These are phyloP conservation scores for Drosophila sulfurigaster DNA, from an alignment of 1,140 invertebrate species.

Conservation along the genomic window DNA sequence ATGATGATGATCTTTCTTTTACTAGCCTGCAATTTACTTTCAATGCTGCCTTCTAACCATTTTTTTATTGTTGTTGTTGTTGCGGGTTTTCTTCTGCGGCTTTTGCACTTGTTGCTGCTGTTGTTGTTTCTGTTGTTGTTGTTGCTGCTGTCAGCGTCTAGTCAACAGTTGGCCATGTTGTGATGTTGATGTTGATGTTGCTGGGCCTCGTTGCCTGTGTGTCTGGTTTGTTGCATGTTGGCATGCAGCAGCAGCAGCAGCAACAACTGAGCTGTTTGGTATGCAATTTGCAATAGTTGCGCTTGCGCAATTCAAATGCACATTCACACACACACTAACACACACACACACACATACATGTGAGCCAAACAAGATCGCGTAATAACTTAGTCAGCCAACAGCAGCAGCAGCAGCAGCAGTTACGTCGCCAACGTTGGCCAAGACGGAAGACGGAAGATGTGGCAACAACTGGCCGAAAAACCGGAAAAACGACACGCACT, in stretches of 20 bases:
- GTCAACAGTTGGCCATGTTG: conserved; percentile 68
- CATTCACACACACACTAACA: conserved; percentile 43
- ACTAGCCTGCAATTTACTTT: conserved; percentile 77
- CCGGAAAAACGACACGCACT: conserved; percentile 77
- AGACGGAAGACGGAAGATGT: conserved; percentile 61
- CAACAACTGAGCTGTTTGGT: conserved; percentile 63
- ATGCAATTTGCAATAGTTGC: conserved; percentile 82
- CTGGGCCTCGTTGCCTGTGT: conserved; percentile 67
- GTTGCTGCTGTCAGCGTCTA: conserved; percentile 70
- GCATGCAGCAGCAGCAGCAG: conserved; percentile 63
- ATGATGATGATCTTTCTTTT: conserved; percentile 25
- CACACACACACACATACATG: conserved; percentile 39
- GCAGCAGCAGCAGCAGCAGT: conserved; percentile 36
- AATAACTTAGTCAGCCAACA: conserved; percentile 74
- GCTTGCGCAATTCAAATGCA: conserved; percentile 81
- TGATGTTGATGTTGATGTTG: conserved; percentile 63
- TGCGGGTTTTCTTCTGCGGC: conserved; percentile 35
- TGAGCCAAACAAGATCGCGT: conserved; percentile 70
- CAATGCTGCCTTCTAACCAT: conserved; percentile 68
- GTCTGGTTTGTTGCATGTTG: conserved; percentile 81
- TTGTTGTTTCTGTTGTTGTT: conserved; percentile 61
- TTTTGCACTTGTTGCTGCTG: conserved; percentile 49
- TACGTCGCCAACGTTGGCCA: conserved; percentile 51
- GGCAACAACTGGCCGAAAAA: conserved; percentile 68
- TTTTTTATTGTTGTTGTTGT: conserved; percentile 34